These are phyloP conservation scores for Poecilus cupreus DNA, from an alignment of 2,888 invertebrate genomes.

Conservation along the genomic window DNA sequence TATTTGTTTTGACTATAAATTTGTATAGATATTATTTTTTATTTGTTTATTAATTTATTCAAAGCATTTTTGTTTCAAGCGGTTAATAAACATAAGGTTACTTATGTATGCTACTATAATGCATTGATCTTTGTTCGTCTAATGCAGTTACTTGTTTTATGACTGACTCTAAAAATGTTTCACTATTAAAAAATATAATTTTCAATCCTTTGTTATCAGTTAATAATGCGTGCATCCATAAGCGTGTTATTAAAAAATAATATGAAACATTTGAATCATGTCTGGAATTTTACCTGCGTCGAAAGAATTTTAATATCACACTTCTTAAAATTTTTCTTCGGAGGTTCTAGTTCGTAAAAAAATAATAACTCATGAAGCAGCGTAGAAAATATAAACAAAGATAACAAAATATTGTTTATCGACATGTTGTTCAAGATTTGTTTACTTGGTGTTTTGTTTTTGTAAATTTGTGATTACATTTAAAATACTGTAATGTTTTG, in stretches of 20 bases:
- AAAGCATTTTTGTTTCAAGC: not conserved
- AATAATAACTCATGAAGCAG: not conserved
- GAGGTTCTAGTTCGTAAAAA: not conserved
- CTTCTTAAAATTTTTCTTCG: not conserved
- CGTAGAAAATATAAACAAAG: not conserved
- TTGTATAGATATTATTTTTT: not conserved
- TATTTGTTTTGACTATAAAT: not conserved
- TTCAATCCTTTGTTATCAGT: too few species aligned
- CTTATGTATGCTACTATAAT: not conserved
- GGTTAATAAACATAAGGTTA: not conserved
- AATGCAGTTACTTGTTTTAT: not conserved
- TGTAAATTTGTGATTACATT: too few species aligned
- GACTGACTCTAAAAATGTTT: not conserved
- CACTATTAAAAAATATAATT: not conserved
- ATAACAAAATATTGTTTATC: not conserved
- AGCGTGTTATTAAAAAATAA: too few species aligned
- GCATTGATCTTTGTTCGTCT: not conserved
- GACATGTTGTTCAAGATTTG: too few species aligned
- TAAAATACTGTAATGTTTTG: too few species aligned
- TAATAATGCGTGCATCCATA: too few species aligned
- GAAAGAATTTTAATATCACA: constrained; percentile 10
- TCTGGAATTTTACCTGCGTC: not conserved
- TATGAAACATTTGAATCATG: not conserved
- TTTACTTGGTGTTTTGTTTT: too few species aligned
- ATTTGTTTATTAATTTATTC: not conserved